Percentiles rank a stretch among this genome's conserved stretches.
Conservation (phyloP, 92 coral and sea anemone genomes). For the Nematostella vectensis region DNA sequence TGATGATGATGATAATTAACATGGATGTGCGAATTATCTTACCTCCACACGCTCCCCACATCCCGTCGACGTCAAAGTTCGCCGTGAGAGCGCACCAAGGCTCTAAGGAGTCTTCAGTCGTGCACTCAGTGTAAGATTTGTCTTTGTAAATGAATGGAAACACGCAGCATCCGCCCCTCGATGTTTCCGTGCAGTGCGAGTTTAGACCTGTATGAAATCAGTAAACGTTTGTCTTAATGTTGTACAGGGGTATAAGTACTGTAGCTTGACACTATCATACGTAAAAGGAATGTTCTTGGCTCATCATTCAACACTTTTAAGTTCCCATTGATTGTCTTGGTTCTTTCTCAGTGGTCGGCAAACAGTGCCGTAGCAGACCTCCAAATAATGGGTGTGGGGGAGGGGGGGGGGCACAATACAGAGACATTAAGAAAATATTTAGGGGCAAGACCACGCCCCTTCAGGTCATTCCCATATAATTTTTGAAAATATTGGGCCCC, state of each 20-base stretch:
- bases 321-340: too few species aligned
- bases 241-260: neutral
- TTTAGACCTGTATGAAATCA: conserved; percentile 69
- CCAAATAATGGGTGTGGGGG: too few species aligned
- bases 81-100: conserved; percentile 95
- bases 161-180: conserved; percentile 78
- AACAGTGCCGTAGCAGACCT: too few species aligned
- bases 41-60: conserved; percentile 95
- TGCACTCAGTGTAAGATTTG: conserved; percentile 74
- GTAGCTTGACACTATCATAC: neutral
- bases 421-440: too few species aligned
- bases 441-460: too few species aligned
- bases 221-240: neutral
- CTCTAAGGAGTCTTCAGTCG: conserved; percentile 51
- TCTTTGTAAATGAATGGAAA: conserved; percentile 84
- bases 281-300: neutral
- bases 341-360: too few species aligned
- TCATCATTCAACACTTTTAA: too few species aligned
- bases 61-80: conserved; percentile 80
- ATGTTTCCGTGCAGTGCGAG: conserved; percentile 69
- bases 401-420: too few species aligned
- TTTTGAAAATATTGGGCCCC: too few species aligned
- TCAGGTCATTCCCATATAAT: too few species aligned
- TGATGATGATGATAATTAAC: too few species aligned
- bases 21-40: too few species aligned